Conservation (phyloP, 2,888 invertebrate genomes). For the Dione juno region DNA sequence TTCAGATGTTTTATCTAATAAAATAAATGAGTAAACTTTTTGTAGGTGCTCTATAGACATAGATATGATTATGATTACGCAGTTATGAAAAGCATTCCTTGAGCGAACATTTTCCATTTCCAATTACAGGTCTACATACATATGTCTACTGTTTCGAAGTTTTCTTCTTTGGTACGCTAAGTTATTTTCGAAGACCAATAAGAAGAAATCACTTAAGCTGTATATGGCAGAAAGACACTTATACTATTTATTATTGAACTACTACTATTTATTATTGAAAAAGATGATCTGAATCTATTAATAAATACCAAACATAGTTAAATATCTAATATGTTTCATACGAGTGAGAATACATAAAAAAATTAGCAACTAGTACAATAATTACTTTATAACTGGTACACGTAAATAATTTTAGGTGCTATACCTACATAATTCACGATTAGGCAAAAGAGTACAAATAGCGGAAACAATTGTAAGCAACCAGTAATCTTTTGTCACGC, state of each 20-base stretch:
- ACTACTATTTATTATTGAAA: no score
- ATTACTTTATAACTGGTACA: constrained; percentile 5
- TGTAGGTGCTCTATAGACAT: no score
- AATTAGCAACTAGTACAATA: background rate
- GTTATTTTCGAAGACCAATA: constrained; percentile 20
- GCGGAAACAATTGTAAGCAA: constrained; percentile 59
- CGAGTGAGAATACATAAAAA: background rate
- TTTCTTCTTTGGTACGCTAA: constrained; percentile 6
- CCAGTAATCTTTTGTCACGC: constrained; percentile 67
- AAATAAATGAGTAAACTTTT: constrained; percentile 12
- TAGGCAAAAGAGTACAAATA: constrained; percentile 48
- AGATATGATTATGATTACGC: constrained; percentile 10
- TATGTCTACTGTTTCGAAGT: background rate
- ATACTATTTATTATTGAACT: no score
- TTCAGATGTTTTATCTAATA: constrained; percentile 13
- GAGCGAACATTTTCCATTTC: background rate
- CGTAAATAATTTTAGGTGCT: constrained; percentile 9
- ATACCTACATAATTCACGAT: constrained; percentile 19
- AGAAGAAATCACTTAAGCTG: background rate
- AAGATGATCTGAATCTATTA: background rate
- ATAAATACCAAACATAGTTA: background rate
- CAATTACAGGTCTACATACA: background rate
- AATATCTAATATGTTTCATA: background rate
- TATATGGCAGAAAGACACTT: no score
- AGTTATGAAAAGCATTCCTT: constrained; percentile 8